These are phyloP conservation scores for Tympanoctomys barrerae DNA, from an alignment of 2,797 vertebrate species.

Conservation along the genomic window DNA sequence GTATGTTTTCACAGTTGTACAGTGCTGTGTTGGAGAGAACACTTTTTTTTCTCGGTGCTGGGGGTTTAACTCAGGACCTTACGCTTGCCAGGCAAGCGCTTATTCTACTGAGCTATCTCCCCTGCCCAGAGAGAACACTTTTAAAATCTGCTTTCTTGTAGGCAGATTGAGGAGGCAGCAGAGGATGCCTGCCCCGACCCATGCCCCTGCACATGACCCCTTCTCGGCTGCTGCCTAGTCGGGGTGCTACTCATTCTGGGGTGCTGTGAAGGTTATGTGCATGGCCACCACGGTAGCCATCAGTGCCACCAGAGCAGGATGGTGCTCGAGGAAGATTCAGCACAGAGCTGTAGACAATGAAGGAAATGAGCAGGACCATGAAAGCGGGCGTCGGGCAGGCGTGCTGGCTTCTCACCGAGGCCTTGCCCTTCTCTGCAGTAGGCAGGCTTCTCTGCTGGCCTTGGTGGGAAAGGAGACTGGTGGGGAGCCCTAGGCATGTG, in stretches of 20 bases:
- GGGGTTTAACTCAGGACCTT: too few species aligned
- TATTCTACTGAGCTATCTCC: too few species aligned
- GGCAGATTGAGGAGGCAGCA: not conserved
- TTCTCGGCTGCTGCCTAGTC: not conserved
- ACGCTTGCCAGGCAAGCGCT: too few species aligned
- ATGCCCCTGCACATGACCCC: not conserved
- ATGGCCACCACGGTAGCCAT: not conserved
- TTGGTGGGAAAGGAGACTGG: not conserved
- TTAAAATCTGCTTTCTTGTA: not conserved
- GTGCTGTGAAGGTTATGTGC: not conserved
- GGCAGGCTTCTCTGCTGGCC: not conserved
- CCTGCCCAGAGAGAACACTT: not conserved
- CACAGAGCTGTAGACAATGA: not conserved
- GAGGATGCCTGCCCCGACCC: not conserved
- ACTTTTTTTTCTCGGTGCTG: not conserved
- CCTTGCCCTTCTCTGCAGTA: not conserved
- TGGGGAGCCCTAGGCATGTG: not conserved
- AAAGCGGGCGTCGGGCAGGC: not conserved
- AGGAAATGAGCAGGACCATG: not conserved
- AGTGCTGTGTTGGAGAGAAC: not conserved
- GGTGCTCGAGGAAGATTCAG: not conserved
- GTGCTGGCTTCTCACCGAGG: not conserved
- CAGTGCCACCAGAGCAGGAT: not conserved
- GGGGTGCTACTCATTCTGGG: not conserved
- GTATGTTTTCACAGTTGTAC: not conserved